Conservation (phyloP, 2,797 vertebrate species). For the Lepus oiostolus region DNA sequence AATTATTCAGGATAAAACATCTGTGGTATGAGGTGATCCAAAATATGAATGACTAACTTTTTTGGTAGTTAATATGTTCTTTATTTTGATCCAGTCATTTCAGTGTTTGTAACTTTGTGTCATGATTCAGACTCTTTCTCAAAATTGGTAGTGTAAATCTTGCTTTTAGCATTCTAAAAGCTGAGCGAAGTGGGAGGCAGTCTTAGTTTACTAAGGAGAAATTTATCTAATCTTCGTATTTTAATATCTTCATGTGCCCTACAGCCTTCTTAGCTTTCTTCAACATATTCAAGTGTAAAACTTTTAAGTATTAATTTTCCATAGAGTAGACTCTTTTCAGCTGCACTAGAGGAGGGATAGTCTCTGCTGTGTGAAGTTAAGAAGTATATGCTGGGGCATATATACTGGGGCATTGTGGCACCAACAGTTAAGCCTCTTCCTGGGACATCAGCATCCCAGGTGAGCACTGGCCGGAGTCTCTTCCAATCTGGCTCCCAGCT, state of each 20-base stretch:
- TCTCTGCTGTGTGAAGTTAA: background rate
- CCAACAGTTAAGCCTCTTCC: no score
- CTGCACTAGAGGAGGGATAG: background rate
- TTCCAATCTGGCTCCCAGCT: no score
- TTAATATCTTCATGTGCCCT: background rate
- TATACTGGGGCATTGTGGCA: background rate
- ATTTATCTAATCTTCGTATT: background rate
- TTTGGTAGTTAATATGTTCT: background rate
- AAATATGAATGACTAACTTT: background rate
- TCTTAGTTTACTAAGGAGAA: background rate
- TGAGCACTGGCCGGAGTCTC: no score
- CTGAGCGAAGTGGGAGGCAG: background rate
- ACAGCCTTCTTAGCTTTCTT: background rate
- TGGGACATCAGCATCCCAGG: no score
- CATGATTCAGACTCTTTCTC: background rate
- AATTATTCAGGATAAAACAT: background rate
- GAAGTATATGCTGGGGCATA: background rate
- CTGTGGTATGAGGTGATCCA: background rate
- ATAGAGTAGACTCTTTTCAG: background rate
- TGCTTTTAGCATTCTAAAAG: background rate
- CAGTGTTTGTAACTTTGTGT: background rate
- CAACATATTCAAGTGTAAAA: background rate
- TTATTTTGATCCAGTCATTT: background rate
- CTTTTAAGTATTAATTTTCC: background rate
- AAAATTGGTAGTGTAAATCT: background rate